Evolutionary conservation across 2,113 vertebrate genomes (phyloP), one percentile per base, ranked within the genome.

Genomic region (Hemichromis elongatus): DNA sequence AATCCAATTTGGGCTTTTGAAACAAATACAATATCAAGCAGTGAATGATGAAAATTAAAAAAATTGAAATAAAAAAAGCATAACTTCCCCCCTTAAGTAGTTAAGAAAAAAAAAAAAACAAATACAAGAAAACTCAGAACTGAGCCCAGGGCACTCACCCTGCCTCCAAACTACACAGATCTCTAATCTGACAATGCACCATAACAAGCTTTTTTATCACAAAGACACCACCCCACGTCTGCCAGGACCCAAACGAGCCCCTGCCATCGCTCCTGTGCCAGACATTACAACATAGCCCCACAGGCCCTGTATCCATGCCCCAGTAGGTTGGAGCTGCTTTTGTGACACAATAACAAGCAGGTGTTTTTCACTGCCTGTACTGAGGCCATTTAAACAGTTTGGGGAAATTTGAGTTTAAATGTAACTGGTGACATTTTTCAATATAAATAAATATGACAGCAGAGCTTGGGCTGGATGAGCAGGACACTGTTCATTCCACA

Each of bases 401-500:
- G 30, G 33, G 45, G 7, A 33, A 9, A 33, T 53, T 35, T 68
- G 35, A 21, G 35, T 21, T 53, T 13, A 10, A 33, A 35, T 30
- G 52, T n/a, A 59, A 59, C 18, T 8, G 18, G 18, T 21, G 42
- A 21, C 26, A 80, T 80, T 63, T 80, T 80, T 63, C 79, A 63
- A 52, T 30, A 50, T 52, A 80, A 77, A 81, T 26, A 75, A 75
- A 75, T 52, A 50, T 75, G 70, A 30, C 70, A 75, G 26, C 26
- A 75, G 16, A n/a, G 70, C 6, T 75, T 75, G 45, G 40, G 77
- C 55, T 45, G 77, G 19, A 84, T 18, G 26, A 30, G 19, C 7
- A 16, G 37, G 70, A 75, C 70, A 52, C 59, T 66, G 45, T 66
- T 81, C 75, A 80, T 88, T 81, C 63, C 18, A 75, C 70, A 68